These are phyloP conservation scores for Eucera pruinosa DNA, from an alignment of 2,888 invertebrate genomes.

Conservation along the genomic window DNA sequence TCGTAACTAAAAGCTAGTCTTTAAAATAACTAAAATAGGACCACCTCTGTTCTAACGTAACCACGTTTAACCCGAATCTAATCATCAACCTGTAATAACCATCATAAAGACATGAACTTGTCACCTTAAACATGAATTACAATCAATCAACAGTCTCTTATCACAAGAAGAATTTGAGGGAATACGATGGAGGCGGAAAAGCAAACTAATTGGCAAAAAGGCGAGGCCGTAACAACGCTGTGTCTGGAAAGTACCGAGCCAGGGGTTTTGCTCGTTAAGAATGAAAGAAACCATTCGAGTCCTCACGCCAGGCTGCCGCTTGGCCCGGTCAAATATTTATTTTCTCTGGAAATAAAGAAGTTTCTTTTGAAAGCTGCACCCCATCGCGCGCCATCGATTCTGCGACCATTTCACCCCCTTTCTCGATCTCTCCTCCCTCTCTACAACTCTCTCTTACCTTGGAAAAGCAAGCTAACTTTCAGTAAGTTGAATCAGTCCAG, in stretches of 20 bases:
- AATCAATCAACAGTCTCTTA: not conserved
- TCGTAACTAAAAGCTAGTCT: too few relatives aligned
- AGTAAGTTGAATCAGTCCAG: constrained; percentile 62
- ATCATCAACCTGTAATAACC: too few relatives aligned
- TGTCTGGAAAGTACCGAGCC: constrained; percentile 27
- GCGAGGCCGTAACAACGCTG: constrained; percentile 51
- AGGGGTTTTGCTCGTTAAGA: constrained; percentile 68
- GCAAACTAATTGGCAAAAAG: constrained; percentile 61
- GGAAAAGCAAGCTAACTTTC: constrained; percentile 59
- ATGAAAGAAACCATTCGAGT: constrained; percentile 73
- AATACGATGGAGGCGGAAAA: constrained; percentile 22
- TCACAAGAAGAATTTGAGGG: not conserved
- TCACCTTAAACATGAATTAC: not conserved
- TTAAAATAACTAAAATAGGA: too few relatives aligned
- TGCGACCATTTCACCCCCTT: constrained; percentile 1
- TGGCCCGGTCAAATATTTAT: constrained; percentile 71
- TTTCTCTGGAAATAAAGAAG: constrained; percentile 70
- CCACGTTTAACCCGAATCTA: not conserved
- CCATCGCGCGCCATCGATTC: constrained; percentile 17
- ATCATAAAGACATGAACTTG: too few relatives aligned
- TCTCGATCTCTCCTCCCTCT: not conserved
- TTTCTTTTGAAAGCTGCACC: constrained; percentile 66
- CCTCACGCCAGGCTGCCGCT: constrained; percentile 34
- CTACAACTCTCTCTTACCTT: constrained; percentile 22
- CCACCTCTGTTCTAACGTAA: not conserved